phyloP scores from a whole-genome alignment of 1,140 invertebrate genomes.

The Brachionus asplanchnoidis region DNA sequence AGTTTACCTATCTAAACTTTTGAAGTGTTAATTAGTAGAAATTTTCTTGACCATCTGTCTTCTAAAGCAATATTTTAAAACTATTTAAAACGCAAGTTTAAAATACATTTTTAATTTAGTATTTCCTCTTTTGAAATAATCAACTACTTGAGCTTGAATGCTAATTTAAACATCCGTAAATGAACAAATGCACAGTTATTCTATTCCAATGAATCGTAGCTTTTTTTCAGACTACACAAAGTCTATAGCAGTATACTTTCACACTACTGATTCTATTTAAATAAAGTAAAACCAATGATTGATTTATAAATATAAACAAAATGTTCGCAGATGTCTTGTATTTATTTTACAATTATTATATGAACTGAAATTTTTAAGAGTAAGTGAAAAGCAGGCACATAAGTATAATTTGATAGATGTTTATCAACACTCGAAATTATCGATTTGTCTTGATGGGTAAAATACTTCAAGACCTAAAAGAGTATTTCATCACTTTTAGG shows the following conservation, averaged over 20 bases:
- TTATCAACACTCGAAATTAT: slow-evolving; percentile 33
- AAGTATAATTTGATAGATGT: slow-evolving; percentile 23
- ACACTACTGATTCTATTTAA: not conserved
- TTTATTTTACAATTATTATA: slow-evolving; percentile 35
- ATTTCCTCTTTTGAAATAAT: slow-evolving; percentile 32
- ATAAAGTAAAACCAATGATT: slow-evolving; percentile 5
- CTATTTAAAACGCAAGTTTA: slow-evolving; percentile 5
- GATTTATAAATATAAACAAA: slow-evolving; percentile 26
- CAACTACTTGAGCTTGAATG: slow-evolving; percentile 2
- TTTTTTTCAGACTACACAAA: not conserved
- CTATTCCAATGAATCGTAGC: not conserved
- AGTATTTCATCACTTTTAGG: slow-evolving; percentile 2
- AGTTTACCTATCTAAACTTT: slow-evolving; percentile 27
- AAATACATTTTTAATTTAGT: slow-evolving; percentile 22
- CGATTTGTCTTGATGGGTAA: not conserved
- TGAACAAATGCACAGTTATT: not conserved
- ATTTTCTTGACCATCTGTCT: slow-evolving; percentile 5
- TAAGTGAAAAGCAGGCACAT: not conserved
- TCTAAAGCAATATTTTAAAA: not conserved
- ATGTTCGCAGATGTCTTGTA: slow-evolving; percentile 33
- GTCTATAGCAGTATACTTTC: not conserved
- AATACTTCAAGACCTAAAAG: not conserved
- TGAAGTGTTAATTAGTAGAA: slow-evolving; percentile 20
- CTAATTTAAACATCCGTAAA: slow-evolving; percentile 31
- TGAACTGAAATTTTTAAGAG: not conserved